A percentile compares a stretch with the other conserved stretches of the same genome.
These are phyloP conservation scores for Podarcis cretensis DNA, from an alignment of 2,113 vertebrate genomes.

Conservation along the genomic window DNA sequence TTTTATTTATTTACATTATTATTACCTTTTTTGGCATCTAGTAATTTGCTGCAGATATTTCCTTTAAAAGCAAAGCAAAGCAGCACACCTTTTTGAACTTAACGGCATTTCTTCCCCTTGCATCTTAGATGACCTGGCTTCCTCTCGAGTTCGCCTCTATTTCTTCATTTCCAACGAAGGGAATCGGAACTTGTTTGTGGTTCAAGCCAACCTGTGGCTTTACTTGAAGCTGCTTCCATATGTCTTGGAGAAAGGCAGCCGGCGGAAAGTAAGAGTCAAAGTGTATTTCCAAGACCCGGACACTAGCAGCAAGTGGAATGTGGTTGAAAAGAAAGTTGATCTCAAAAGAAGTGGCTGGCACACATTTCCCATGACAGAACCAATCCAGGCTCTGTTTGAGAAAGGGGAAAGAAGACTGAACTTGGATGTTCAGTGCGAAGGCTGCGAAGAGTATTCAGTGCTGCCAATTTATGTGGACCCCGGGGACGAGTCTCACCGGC, in stretches of 20 bases:
- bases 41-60: constrained; percentile 34
- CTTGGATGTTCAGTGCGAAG: constrained; percentile 93
- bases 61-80: constrained; percentile 32
- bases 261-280: constrained; percentile 93
- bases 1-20: not conserved
- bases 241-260: constrained; percentile 88
- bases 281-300: constrained; percentile 90
- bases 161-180: constrained; percentile 98
- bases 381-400: constrained; percentile 88
- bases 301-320: constrained; percentile 81
- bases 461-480: constrained; percentile 90
- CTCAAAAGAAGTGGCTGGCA: constrained; percentile 98
- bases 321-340: constrained; percentile 95
- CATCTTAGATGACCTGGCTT: constrained; percentile 87
- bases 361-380: constrained; percentile 93
- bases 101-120: constrained; percentile 69
- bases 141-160: constrained; percentile 88
- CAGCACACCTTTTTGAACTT: constrained; percentile 62
- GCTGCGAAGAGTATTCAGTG: constrained; percentile 88
- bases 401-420: constrained; percentile 89
- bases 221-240: constrained; percentile 92
- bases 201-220: constrained; percentile 97
- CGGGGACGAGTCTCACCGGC: constrained; percentile 90
- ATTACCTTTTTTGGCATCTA: constrained; percentile 15
- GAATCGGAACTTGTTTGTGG: constrained; percentile 95